Percentiles rank a stretch among this genome's conserved stretches.
Conservation (phyloP, 2,113 vertebrate genomes). For the Stegastes partitus region DNA sequence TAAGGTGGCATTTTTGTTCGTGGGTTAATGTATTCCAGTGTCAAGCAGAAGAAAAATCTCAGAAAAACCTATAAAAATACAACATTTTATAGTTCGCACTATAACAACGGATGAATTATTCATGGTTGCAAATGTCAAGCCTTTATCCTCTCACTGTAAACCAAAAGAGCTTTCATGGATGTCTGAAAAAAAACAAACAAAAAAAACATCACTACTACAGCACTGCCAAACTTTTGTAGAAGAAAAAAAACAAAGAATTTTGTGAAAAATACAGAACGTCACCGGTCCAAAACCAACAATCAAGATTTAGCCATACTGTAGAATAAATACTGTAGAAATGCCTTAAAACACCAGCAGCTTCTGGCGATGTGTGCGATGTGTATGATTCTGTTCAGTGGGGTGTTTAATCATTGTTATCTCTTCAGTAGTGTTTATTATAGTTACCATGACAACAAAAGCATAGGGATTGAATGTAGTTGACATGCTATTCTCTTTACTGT, state of each 20-base stretch:
- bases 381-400: constrained; percentile 73
- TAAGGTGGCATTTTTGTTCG: constrained; percentile 38
- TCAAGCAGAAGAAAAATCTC: constrained; percentile 30
- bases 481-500: constrained; percentile 76
- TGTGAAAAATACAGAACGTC: constrained; percentile 21
- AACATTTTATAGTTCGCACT: constrained; percentile 39
- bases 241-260: constrained; percentile 29
- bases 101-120: constrained; percentile 35
- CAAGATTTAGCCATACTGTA: constrained; percentile 54
- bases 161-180: constrained; percentile 42
- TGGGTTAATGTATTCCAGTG: constrained; percentile 9
- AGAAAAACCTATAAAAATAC: constrained; percentile 12
- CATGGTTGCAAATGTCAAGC: constrained; percentile 32
- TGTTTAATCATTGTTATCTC: constrained; percentile 61
- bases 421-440: constrained; percentile 70
- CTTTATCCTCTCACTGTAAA: constrained; percentile 50
- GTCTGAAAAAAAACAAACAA: constrained; percentile 41
- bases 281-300: constrained; percentile 51
- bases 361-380: constrained; percentile 72
- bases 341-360: constrained; percentile 87
- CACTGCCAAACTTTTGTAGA: constrained; percentile 80
- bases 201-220: constrained; percentile 45
- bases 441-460: constrained; percentile 59
- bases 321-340: constrained; percentile 82
- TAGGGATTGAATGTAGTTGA: constrained; percentile 84